These are phyloP conservation scores for Orthosia gothica DNA, from an alignment of 2,888 invertebrate species.

Conservation along the genomic window DNA sequence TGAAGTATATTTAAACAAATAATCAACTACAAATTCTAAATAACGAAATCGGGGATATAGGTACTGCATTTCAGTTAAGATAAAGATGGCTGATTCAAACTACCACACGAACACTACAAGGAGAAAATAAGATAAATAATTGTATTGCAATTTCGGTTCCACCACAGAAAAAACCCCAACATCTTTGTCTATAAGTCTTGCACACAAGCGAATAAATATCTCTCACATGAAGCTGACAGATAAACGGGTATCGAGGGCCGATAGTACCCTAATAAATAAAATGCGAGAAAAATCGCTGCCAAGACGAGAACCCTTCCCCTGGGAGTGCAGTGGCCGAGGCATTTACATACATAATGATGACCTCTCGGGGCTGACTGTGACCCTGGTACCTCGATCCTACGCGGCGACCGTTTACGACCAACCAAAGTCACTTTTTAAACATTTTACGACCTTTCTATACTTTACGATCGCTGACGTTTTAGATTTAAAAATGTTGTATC, in stretches of 20 bases:
- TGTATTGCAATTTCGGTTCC: too few relatives aligned
- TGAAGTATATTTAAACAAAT: too few relatives aligned
- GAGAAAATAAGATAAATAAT: neutral
- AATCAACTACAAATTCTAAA: too few relatives aligned
- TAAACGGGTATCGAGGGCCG: constrained; percentile 66
- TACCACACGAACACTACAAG: neutral
- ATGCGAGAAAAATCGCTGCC: constrained; percentile 78
- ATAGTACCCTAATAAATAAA: constrained; percentile 80
- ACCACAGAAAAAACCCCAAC: neutral
- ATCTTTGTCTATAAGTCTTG: constrained; percentile 35
- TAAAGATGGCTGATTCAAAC: neutral
- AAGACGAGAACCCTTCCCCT: constrained; percentile 71
- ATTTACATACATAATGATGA: constrained; percentile 79
- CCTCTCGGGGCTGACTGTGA: constrained; percentile 64
- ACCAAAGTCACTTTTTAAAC: constrained; percentile 52
- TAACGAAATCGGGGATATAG: too few relatives aligned
- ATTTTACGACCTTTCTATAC: constrained; percentile 41
- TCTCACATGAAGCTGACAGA: constrained; percentile 68
- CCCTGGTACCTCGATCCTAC: constrained; percentile 35
- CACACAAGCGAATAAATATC: constrained; percentile 63
- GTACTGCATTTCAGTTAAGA: neutral
- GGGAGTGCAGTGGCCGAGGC: constrained; percentile 72
- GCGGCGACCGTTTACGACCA: constrained; percentile 45
- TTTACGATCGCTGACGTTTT: constrained; percentile 28
- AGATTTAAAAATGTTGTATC: constrained; percentile 29